Conservation (phyloP, 2,797 vertebrate species). For the Adrianichthys oophorus region DNA sequence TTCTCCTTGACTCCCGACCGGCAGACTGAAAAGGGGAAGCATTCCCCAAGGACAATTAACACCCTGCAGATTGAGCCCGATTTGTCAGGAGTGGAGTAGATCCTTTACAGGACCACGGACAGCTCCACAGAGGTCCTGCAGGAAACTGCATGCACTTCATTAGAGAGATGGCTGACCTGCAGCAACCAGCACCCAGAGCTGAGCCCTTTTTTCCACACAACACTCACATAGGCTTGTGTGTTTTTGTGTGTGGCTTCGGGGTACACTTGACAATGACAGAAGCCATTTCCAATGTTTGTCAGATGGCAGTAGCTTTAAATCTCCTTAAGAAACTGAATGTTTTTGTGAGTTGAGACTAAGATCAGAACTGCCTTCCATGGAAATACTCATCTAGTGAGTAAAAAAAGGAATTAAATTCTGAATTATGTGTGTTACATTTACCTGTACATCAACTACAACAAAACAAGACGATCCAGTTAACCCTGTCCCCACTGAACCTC, state of each 20-base stretch:
- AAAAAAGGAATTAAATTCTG: no score
- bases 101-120: constrained; percentile 69
- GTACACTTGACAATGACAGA: constrained; percentile 20
- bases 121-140: constrained; percentile 48
- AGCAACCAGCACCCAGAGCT: constrained; percentile 57
- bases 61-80: constrained; percentile 43
- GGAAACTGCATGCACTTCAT: constrained; percentile 69
- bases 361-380: not conserved
- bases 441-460: no score
- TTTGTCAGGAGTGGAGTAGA: constrained; percentile 51
- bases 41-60: constrained; percentile 73
- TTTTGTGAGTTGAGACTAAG: not conserved
- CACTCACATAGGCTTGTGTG: constrained; percentile 1
- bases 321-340: not conserved
- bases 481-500: no score
- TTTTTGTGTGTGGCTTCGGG: constrained; percentile 5
- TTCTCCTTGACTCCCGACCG: constrained; percentile 72
- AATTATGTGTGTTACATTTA: no score
- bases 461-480: no score
- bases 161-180: constrained; percentile 69
- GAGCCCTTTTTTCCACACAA: constrained; percentile 32
- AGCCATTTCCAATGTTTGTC: constrained; percentile 30
- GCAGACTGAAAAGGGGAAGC: constrained; percentile 53
- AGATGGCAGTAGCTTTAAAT: constrained; percentile 17
- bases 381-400: no score